Percentiles rank a stretch among this genome's conserved stretches.
phyloP scores from a whole-genome alignment of 2,888 invertebrate species.

The Pterostichus niger region DNA sequence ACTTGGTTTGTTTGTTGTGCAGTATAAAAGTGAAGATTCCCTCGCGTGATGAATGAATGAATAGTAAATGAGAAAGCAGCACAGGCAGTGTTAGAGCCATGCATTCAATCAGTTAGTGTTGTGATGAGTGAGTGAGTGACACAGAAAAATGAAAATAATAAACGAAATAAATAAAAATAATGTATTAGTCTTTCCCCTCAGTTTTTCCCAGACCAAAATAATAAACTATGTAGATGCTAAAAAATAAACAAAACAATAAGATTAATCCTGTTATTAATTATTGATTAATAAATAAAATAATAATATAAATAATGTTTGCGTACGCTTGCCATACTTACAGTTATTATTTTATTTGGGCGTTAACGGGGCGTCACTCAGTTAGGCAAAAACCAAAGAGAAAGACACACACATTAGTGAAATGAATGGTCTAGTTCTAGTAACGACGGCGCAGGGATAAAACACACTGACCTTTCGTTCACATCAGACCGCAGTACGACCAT shows the following conservation, averaged over 20 bases:
- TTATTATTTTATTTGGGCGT: constrained; percentile 71
- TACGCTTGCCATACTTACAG: constrained; percentile 75
- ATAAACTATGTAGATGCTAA: constrained; percentile 71
- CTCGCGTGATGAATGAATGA: constrained; percentile 46
- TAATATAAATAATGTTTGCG: constrained; percentile 66
- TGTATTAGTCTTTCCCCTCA: constrained; percentile 77
- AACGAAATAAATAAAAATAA: constrained; percentile 69
- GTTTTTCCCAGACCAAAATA: constrained; percentile 74
- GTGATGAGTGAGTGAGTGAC: constrained; percentile 16
- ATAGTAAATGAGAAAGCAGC: constrained; percentile 52
- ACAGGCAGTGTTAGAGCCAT: constrained; percentile 61
- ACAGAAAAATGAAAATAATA: constrained; percentile 65
- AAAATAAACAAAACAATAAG: constrained; percentile 67
- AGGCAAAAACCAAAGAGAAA: constrained; percentile 79
- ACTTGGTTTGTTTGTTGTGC: not conserved
- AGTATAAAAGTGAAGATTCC: not conserved
- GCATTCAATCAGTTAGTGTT: constrained; percentile 23
- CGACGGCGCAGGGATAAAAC: constrained; percentile 16
- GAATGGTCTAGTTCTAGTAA: constrained; percentile 26
- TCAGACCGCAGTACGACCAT: constrained; percentile 58
- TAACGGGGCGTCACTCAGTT: constrained; percentile 77
- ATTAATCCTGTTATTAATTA: constrained; percentile 17
- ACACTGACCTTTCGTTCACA: constrained; percentile 60
- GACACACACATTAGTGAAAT: constrained; percentile 74
- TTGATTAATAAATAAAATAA: constrained; percentile 55